Percentiles rank a stretch among this genome's conserved stretches.
Conservation (phyloP, 2,113 vertebrate genomes). For the Sturnus vulgaris region DNA sequence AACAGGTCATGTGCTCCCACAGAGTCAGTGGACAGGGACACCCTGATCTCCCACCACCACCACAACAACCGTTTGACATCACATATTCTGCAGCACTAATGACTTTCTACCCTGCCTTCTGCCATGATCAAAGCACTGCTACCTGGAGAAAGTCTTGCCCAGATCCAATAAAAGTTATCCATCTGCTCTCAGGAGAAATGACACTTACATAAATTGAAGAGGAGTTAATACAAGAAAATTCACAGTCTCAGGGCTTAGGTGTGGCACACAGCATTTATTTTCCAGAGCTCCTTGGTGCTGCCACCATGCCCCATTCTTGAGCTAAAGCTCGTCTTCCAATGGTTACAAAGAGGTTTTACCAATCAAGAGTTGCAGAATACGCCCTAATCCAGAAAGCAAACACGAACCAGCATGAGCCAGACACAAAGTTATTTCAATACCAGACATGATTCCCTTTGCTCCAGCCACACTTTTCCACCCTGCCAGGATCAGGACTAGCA, state of each 20-base stretch:
- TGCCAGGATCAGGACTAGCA: background rate
- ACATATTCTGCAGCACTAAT: background rate
- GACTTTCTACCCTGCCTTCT: background rate
- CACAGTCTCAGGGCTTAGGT: background rate
- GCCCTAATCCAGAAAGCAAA: background rate
- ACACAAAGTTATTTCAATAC: background rate
- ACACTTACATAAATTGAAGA: background rate
- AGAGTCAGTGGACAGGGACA: background rate
- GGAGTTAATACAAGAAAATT: background rate
- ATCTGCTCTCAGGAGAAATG: background rate
- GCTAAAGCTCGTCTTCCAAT: background rate
- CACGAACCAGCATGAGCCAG: background rate
- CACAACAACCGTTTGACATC: accelerated
- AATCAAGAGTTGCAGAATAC: background rate
- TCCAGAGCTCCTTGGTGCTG: background rate
- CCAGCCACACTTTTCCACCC: background rate
- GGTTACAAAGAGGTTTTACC: background rate
- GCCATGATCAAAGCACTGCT: background rate
- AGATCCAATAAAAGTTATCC: background rate
- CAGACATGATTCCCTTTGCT: background rate
- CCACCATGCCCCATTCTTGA: background rate
- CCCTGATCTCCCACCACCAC: too few relatives aligned
- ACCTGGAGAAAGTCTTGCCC: background rate
- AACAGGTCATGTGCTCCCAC: accelerated
- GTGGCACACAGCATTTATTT: background rate